Evolutionary conservation across 2,113 vertebrate species (phyloP).

Genomic region (Anthoscopus minutus): DNA sequence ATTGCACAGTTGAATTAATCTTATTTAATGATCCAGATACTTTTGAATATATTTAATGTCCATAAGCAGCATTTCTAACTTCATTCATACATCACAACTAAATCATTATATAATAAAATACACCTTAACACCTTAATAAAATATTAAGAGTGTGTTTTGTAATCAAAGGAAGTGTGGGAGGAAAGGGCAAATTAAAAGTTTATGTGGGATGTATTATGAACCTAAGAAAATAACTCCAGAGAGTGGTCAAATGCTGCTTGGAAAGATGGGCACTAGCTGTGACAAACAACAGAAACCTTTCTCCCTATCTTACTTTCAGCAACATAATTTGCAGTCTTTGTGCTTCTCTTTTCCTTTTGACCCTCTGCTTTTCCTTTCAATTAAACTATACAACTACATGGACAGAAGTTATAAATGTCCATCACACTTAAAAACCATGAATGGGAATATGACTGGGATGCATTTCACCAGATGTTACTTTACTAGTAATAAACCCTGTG

Average conservation of each 20-base stretch:
- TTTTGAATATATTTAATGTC: background rate
- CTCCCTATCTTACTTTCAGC: background rate
- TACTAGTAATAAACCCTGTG: background rate
- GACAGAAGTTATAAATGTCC: background rate
- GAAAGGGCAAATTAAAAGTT: background rate
- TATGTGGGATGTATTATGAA: background rate
- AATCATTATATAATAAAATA: background rate
- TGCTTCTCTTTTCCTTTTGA: background rate
- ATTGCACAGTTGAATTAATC: background rate
- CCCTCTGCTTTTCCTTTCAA: background rate
- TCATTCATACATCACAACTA: fast-evolving
- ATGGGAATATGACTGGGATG: background rate
- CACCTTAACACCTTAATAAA: background rate
- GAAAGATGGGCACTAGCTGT: background rate
- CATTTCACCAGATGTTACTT: background rate
- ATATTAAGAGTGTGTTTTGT: background rate
- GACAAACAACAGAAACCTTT: background rate
- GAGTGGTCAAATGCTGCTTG: background rate
- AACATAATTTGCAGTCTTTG: background rate
- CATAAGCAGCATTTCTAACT: background rate
- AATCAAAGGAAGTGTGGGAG: background rate
- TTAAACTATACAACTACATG: background rate
- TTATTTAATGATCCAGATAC: background rate
- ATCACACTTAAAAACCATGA: background rate
- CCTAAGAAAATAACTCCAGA: background rate